Conservation (phyloP, 1,140 invertebrate species). For the Trypoxylus dichotomus region DNA sequence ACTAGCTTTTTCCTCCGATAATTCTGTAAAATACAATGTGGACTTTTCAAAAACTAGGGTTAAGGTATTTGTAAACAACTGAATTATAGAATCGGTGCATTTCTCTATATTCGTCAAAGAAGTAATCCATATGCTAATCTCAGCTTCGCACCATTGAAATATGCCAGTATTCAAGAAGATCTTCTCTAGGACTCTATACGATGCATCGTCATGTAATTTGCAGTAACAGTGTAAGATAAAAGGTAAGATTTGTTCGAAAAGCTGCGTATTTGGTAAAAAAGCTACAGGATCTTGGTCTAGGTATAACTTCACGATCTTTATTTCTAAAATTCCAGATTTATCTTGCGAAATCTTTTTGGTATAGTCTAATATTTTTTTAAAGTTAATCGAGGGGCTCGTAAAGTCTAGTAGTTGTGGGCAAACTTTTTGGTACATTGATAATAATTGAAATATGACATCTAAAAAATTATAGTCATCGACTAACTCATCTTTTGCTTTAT, state of each 20-base stretch:
- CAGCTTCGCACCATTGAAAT: slow-evolving; percentile 64
- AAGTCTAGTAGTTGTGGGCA: slow-evolving; percentile 59
- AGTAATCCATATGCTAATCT: slow-evolving; percentile 69
- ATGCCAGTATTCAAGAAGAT: slow-evolving; percentile 63
- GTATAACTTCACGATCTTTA: slow-evolving; percentile 68
- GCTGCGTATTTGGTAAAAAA: slow-evolving; percentile 59
- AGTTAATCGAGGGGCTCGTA: slow-evolving; percentile 54
- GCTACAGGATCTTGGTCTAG: slow-evolving; percentile 59
- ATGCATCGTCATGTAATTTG: slow-evolving; percentile 54
- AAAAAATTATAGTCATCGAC: slow-evolving; percentile 49
- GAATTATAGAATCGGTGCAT: slow-evolving; percentile 45
- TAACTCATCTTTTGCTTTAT: neutral
- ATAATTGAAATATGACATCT: slow-evolving; percentile 57
- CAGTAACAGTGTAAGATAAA: slow-evolving; percentile 62
- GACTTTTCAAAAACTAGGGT: slow-evolving; percentile 15
- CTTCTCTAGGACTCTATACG: slow-evolving; percentile 54
- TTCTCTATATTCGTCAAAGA: slow-evolving; percentile 51
- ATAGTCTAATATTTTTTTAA: slow-evolving; percentile 55
- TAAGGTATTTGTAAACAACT: slow-evolving; percentile 50
- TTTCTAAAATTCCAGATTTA: slow-evolving; percentile 59
- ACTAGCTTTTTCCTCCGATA: neutral
- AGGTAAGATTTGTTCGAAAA: slow-evolving; percentile 62
- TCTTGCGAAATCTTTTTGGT: slow-evolving; percentile 41
- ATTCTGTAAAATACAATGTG: neutral
- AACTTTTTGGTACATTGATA: slow-evolving; percentile 59